A percentile compares a stretch with the other conserved stretches of the same genome.
Conservation (phyloP, 2,888 invertebrate species). For the Ceriagrion tenellum region DNA sequence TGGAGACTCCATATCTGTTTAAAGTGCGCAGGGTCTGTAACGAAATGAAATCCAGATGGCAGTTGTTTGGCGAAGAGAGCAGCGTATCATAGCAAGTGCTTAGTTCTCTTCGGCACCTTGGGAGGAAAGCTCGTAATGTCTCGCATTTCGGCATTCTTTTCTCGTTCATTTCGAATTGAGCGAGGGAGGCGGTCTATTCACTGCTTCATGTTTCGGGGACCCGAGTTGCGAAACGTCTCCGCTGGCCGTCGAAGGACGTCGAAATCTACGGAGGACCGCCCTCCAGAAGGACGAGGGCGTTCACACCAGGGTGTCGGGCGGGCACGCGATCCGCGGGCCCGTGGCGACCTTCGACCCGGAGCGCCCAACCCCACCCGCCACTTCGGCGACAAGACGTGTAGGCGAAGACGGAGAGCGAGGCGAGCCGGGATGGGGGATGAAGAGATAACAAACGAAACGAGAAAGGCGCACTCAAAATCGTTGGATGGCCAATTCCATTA, state of each 20-base stretch:
- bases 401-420: not conserved
- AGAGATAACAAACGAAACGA: not conserved
- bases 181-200: too few relatives aligned
- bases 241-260: not conserved
- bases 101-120: too few relatives aligned
- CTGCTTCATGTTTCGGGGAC: not conserved
- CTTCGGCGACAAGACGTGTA: not conserved
- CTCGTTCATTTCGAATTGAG: too few relatives aligned
- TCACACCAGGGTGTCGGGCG: not conserved
- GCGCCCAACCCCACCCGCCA: not conserved
- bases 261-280: not conserved
- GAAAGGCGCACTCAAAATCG: not conserved
- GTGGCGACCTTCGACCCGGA: not conserved
- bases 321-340: not conserved
- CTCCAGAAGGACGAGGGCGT: not conserved
- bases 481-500: not conserved
- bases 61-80: too few relatives aligned
- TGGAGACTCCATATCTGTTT: too few relatives aligned
- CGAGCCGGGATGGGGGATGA: not conserved
- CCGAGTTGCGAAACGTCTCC: not conserved
- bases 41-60: too few relatives aligned
- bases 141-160: too few relatives aligned
- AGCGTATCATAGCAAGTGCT: too few relatives aligned
- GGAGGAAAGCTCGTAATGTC: too few relatives aligned
- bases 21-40: too few relatives aligned